Base-by-base conservation (phyloP, 1,140 invertebrate species). In the Protaetia brevitarsis region DNA sequence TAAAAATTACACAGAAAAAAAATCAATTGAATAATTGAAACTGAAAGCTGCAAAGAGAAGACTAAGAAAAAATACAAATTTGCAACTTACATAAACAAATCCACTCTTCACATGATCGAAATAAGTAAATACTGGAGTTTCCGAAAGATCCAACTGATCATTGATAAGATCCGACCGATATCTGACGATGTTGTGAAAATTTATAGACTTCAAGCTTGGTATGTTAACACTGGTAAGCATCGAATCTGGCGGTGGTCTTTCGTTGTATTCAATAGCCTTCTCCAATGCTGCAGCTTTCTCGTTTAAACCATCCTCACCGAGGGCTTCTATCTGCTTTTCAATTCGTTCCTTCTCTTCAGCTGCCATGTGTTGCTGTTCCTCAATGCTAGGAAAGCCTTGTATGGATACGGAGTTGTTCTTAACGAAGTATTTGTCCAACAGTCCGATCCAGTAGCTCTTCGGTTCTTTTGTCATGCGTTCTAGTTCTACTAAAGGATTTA, bases 21-120 rank as follows among this genome's bases (percentile, higher is more conserved):
- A n/a, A n/a, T n/a, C n/a, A n/a, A n/a, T n/a, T n/a, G n/a, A n/a
- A n/a, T n/a, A n/a, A n/a, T n/a, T n/a, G n/a, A n/a, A n/a, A n/a
- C n/a, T n/a, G n/a, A n/a, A n/a, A n/a, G n/a, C n/a, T n/a, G n/a
- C n/a, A n/a, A n/a, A n/a, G n/a, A n/a, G n/a, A n/a, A n/a, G n/a
- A n/a, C n/a, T n/a, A n/a, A n/a, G n/a, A n/a, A n/a, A n/a, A n/a
- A n/a, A n/a, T n/a, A 34, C 13, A n/a, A 34, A 16, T 41, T 8
- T 51, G 66, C 68, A 58, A 86, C 88, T 85, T 77, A 94, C 92
- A 80, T 93, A 90, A 68, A 94, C 85, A 82, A 95, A 95, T 74
- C 92, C 92, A 1, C 90, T 92, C 66, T 89, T 86, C 8, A 93
- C 79, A 73, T 92, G 85, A 82, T 95, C 89, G 45, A 94, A 80